Evolutionary conservation across 2,888 invertebrate species (phyloP), one percentile per base, ranked within the genome.

Genomic region (Hemistola chrysoprasaria): DNA sequence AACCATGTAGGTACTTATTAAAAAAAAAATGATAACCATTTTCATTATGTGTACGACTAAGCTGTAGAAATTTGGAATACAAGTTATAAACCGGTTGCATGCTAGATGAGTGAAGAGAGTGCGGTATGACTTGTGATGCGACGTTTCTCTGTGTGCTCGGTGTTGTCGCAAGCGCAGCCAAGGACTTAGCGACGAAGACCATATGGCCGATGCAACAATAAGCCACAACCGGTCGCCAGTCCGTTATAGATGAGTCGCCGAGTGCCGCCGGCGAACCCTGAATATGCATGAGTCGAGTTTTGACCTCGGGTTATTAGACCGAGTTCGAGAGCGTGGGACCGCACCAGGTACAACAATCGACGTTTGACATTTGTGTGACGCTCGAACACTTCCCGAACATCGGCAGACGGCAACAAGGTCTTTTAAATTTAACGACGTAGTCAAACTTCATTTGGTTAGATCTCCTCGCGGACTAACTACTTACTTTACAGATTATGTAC

Each of bases 221-320:
- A 72, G 68, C 65, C 66, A 76, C 75, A 86, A 87, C 88, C 87
- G 87, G 87, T 87, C 76, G 68, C 64, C 64, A 63, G 84, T 83
- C 88, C 88, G 88, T 87, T 87, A 86, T 82, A 80, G 85, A 87
- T 81, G 86, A 82, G 69, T 74, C 80, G 76, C 71, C 71, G 73
- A 57, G 66, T 64, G 70, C 66, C 66, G 63, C 33, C 32, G 20
- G 27, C 40, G 46, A 64, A 52, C 71, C 70, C 80, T 87, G 88
- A 87, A 87, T 87, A 87, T 86, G 86, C 88, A 87, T 85, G 86
- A 86, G 70, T 66, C 59, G 65, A 71, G 81, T 78, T 68, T 79
- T 81, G 84, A 87, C 88, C 87, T 86, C 85, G 81, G 68, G 77
- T 75, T 82, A 82, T 82, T 81, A 82, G 83, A 80, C 67, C 74